Conservation (phyloP, 64 coral and sea anemone species). For the Platygyra sinensis region DNA sequence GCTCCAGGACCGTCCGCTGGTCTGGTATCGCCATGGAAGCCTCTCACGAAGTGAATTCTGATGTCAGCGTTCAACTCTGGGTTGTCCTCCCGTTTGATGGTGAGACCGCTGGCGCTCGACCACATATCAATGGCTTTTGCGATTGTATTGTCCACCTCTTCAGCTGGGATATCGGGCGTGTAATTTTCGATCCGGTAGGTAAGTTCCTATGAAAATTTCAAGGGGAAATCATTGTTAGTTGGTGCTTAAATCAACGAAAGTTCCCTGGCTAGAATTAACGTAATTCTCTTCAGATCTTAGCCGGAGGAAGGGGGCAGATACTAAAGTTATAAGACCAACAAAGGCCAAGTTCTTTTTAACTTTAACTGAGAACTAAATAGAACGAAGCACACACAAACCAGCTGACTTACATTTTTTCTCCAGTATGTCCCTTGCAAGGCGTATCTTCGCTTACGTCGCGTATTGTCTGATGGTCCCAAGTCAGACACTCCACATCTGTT, state of each 20-base stretch:
- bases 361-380: no score
- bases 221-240: not conserved
- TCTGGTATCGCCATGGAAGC: constrained; percentile 58
- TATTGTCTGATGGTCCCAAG: constrained; percentile 62
- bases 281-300: no score
- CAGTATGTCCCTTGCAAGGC: constrained; percentile 67
- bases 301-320: no score
- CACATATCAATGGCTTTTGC: constrained; percentile 50
- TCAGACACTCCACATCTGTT: constrained; percentile 61
- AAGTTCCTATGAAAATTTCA: constrained; percentile 28
- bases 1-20: constrained; percentile 51
- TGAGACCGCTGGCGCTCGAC: constrained; percentile 24
- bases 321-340: no score
- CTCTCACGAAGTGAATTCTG: constrained; percentile 42
- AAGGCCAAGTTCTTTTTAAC: no score
- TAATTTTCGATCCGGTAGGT: constrained; percentile 71
- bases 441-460: constrained; percentile 66
- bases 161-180: constrained; percentile 21
- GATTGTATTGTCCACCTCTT: constrained; percentile 50
- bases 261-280: no score
- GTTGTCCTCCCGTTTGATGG: constrained; percentile 53
- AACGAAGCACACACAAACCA: not conserved
- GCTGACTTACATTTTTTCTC: constrained; percentile 55
- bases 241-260: no score
- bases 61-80: constrained; percentile 30